A percentile compares a stretch with the other conserved stretches of the same genome.
Conservation (phyloP, 1,140 invertebrate species). For the Eubasilissa regina region DNA sequence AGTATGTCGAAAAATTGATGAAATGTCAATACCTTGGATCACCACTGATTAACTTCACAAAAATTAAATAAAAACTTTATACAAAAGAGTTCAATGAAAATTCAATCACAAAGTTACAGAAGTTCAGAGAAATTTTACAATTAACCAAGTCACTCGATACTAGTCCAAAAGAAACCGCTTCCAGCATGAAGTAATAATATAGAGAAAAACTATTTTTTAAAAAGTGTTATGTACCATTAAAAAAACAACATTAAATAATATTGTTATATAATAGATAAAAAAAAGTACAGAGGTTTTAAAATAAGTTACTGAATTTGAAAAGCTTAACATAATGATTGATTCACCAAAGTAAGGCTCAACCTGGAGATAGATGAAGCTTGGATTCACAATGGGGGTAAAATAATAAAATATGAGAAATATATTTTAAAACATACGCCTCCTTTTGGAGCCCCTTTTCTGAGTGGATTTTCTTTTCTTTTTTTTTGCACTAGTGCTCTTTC, state of each 20-base stretch:
- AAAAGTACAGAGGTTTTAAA: neutral
- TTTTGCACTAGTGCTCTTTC: conserved; percentile 69
- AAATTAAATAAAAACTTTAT: neutral
- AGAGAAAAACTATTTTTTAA: no score
- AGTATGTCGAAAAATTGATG: neutral
- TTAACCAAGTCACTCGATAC: no score
- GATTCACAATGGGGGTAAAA: neutral
- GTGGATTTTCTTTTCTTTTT: conserved; percentile 73
- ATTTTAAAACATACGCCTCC: conserved; percentile 67
- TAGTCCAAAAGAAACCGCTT: neutral
- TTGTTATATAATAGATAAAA: neutral
- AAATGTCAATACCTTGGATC: neutral
- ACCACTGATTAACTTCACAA: no score
- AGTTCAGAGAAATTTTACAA: no score
- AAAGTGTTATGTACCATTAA: no score
- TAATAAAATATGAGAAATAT: neutral
- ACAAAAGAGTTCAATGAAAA: neutral
- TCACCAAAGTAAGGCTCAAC: no score
- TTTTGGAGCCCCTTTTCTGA: conserved; percentile 70
- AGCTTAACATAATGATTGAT: no score
- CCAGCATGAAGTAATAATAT: no score
- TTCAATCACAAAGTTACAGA: neutral
- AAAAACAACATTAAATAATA: neutral
- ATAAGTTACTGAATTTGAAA: no score
- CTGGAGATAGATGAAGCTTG: no score